A percentile compares a stretch with the other conserved stretches of the same genome.
These are phyloP conservation scores for Hypolimnas misippus DNA, from an alignment of 2,888 invertebrate genomes.

Conservation along the genomic window DNA sequence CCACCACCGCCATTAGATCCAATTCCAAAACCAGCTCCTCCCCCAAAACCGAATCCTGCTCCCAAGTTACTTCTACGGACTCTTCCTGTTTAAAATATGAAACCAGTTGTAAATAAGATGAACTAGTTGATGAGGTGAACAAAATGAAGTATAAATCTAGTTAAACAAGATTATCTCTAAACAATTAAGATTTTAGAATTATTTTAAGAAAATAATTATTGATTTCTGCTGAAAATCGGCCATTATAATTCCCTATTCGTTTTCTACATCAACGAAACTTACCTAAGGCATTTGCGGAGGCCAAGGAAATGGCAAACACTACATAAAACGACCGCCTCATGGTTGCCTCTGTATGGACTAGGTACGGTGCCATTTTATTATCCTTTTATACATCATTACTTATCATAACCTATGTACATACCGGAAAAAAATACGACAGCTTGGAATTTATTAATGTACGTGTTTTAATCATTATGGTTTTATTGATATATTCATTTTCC, in stretches of 20 bases:
- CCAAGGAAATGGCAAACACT: slow-evolving; percentile 48
- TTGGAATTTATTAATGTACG: slow-evolving; percentile 32
- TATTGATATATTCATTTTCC: slow-evolving; percentile 9
- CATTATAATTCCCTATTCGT: no score
- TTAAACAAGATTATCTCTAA: no score
- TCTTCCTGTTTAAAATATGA: slow-evolving; percentile 58
- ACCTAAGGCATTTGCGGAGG: slow-evolving; percentile 49
- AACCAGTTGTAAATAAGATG: no score
- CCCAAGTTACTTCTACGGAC: slow-evolving; percentile 57
- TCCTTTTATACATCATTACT: slow-evolving; percentile 70
- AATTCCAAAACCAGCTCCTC: slow-evolving; percentile 50
- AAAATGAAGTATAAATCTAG: no score
- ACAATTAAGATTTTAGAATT: no score
- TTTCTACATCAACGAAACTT: no score
- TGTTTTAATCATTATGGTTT: slow-evolving; percentile 23
- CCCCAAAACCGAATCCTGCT: slow-evolving; percentile 44
- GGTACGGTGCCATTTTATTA: slow-evolving; percentile 42
- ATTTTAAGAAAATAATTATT: no score
- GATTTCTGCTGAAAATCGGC: no score
- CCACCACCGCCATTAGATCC: slow-evolving; percentile 53
- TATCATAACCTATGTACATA: slow-evolving; percentile 57
- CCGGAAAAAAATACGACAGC: slow-evolving; percentile 52
- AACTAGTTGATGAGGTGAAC: no score
- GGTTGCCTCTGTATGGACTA: slow-evolving; percentile 50
- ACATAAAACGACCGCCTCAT: slow-evolving; percentile 60